Conservation (phyloP, 1,140 invertebrate genomes). For the Calephelis nemesis region DNA sequence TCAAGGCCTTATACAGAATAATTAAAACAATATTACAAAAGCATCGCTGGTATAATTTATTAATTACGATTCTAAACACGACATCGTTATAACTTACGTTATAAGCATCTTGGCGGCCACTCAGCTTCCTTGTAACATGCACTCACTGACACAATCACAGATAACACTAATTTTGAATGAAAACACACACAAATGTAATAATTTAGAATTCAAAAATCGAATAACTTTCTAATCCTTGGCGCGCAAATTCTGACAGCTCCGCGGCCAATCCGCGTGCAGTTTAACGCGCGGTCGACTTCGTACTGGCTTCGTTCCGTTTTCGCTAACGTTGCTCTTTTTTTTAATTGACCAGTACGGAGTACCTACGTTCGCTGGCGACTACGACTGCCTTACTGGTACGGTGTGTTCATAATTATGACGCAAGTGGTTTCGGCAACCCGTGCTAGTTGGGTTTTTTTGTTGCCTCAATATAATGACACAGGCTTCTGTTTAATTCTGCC, state of each 20-base stretch:
- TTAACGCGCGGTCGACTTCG: slow-evolving; percentile 45
- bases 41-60: slow-evolving; percentile 27
- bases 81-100: slow-evolving; percentile 55
- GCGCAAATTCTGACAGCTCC: slow-evolving; percentile 40
- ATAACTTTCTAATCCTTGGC: slow-evolving; percentile 50
- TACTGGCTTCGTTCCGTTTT: slow-evolving; percentile 49
- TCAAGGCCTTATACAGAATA: background rate
- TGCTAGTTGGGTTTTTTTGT: slow-evolving; percentile 55
- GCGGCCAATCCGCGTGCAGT: slow-evolving; percentile 39
- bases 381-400: slow-evolving; percentile 42
- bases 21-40: slow-evolving; percentile 21
- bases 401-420: slow-evolving; percentile 58
- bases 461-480: slow-evolving; percentile 41
- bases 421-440: slow-evolving; percentile 66
- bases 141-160: slow-evolving; percentile 49
- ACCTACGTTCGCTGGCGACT: slow-evolving; percentile 20
- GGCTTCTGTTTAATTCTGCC: slow-evolving; percentile 12
- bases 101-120: slow-evolving; percentile 59
- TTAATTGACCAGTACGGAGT: slow-evolving; percentile 26
- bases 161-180: slow-evolving; percentile 40
- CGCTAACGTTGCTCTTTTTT: slow-evolving; percentile 41
- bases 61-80: slow-evolving; percentile 41
- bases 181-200: slow-evolving; percentile 40
- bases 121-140: slow-evolving; percentile 25
- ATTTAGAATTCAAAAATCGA: slow-evolving; percentile 31